These are phyloP conservation scores for Netelia fuscicornis DNA, from an alignment of 2,888 invertebrate species.

Conservation along the genomic window DNA sequence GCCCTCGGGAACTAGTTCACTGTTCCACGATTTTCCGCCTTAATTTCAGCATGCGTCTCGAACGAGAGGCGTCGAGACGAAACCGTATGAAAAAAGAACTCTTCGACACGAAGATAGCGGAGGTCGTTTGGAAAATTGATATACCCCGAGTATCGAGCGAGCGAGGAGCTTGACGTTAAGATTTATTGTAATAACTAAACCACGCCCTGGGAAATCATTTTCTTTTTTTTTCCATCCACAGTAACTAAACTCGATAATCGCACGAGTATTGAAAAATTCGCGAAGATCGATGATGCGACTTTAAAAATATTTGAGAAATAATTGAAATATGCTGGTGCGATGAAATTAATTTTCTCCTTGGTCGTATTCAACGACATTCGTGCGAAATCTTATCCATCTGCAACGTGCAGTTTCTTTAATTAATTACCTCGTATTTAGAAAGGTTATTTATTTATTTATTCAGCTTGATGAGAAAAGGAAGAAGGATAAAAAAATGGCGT, in stretches of 20 bases:
- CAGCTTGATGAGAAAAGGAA: slow-evolving; percentile 26
- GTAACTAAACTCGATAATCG: neutral
- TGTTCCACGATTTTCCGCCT: slow-evolving; percentile 58
- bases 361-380: slow-evolving; percentile 2
- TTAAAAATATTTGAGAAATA: no score
- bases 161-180: neutral
- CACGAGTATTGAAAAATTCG: no score
- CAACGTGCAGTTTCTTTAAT: neutral
- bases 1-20: slow-evolving; percentile 66
- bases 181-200: slow-evolving; percentile 29
- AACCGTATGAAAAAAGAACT: neutral
- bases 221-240: neutral
- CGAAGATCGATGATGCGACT: no score
- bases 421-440: slow-evolving; percentile 35
- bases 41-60: slow-evolving; percentile 14
- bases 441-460: slow-evolving; percentile 48
- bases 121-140: slow-evolving; percentile 35
- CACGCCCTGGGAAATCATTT: neutral
- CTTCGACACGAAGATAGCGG: slow-evolving; percentile 3
- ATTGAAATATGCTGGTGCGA: no score
- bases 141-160: slow-evolving; percentile 14
- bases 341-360: neutral
- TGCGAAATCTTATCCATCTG: neutral
- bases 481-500: neutral
- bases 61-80: neutral